Evolutionary conservation across 37 sponge, comb jelly and placozoan genomes (phyloP).

Genomic region (Chondrosia reniformis): DNA sequence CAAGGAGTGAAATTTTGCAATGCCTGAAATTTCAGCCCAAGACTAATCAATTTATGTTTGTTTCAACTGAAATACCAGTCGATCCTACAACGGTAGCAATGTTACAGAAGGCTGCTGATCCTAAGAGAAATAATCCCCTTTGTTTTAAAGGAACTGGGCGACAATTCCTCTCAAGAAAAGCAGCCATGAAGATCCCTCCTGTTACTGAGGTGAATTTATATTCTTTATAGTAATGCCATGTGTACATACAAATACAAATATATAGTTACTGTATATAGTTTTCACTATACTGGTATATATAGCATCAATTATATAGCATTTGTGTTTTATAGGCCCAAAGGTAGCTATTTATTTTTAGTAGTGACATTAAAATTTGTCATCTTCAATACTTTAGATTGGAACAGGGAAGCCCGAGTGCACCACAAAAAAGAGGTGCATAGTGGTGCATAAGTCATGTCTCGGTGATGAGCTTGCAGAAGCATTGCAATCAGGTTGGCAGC

Average conservation of each 20-base stretch:
- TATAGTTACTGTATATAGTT: no score
- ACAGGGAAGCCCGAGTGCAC: neutral
- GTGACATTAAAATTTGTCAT: no score
- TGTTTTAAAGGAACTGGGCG: constrained; percentile 17
- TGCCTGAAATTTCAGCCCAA: neutral
- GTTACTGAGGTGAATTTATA: constrained; percentile 4
- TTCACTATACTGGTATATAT: no score
- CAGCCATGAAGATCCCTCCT: constrained; percentile 1
- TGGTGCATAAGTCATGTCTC: neutral
- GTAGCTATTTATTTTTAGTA: no score
- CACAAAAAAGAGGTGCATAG: constrained; percentile 1
- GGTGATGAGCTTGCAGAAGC: neutral
- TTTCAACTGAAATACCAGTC: neutral
- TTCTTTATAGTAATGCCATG: neutral
- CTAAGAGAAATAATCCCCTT: neutral
- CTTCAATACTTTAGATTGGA: neutral
- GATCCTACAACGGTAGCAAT: neutral
- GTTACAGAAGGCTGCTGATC: constrained; percentile 4
- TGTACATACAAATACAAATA: no score
- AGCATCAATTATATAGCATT: no score
- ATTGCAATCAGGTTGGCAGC: neutral
- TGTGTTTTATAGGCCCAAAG: no score
- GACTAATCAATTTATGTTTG: constrained; percentile 18
- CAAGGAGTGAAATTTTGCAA: constrained; percentile 8
- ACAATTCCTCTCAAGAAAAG: neutral